phyloP scores from a whole-genome alignment of 2,113 vertebrate species.

The Vimba vimba region DNA sequence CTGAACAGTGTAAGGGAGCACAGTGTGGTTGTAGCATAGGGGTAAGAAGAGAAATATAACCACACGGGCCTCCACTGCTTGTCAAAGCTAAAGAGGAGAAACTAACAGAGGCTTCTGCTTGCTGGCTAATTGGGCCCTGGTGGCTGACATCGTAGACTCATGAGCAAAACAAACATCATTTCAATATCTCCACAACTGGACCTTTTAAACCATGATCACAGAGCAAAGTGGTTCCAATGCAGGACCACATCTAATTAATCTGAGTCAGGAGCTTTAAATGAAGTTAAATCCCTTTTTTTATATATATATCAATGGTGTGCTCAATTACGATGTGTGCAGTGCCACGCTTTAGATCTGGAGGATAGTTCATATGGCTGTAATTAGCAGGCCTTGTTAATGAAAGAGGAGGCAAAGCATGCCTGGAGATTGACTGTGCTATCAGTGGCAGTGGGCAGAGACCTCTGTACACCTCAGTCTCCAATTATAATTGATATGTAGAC shows the following conservation, averaged over 20 bases:
- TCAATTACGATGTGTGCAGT: slow-evolving; percentile 75
- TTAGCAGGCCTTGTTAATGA: slow-evolving; percentile 78
- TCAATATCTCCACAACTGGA: slow-evolving; percentile 74
- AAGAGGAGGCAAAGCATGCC: slow-evolving; percentile 50
- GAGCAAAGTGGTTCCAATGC: slow-evolving; percentile 72
- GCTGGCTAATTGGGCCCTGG: slow-evolving; percentile 78
- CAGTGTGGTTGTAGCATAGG: slow-evolving; percentile 32
- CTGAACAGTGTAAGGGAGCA: slow-evolving; percentile 60
- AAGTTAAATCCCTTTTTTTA: slow-evolving; percentile 45
- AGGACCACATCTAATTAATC: slow-evolving; percentile 78
- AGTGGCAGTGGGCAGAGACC: slow-evolving; percentile 29
- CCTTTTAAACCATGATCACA: slow-evolving; percentile 80
- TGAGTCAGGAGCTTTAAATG: slow-evolving; percentile 72
- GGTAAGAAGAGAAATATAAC: slow-evolving; percentile 65
- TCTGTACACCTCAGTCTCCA: slow-evolving; percentile 25
- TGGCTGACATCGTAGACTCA: slow-evolving; percentile 73
- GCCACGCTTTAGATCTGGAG: slow-evolving; percentile 70
- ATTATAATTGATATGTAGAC: slow-evolving; percentile 27
- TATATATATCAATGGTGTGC: slow-evolving; percentile 68
- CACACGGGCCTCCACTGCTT: slow-evolving; percentile 52
- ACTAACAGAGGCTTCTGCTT: slow-evolving; percentile 73
- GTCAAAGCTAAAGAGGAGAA: slow-evolving; percentile 70
- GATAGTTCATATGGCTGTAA: slow-evolving; percentile 75
- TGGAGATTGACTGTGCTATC: slow-evolving; percentile 49
- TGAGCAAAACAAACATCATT: slow-evolving; percentile 81